A percentile compares a stretch with the other conserved stretches of the same genome.
These are phyloP conservation scores for Callaeas wilsoni DNA, from an alignment of 2,113 vertebrate species.

Conservation along the genomic window DNA sequence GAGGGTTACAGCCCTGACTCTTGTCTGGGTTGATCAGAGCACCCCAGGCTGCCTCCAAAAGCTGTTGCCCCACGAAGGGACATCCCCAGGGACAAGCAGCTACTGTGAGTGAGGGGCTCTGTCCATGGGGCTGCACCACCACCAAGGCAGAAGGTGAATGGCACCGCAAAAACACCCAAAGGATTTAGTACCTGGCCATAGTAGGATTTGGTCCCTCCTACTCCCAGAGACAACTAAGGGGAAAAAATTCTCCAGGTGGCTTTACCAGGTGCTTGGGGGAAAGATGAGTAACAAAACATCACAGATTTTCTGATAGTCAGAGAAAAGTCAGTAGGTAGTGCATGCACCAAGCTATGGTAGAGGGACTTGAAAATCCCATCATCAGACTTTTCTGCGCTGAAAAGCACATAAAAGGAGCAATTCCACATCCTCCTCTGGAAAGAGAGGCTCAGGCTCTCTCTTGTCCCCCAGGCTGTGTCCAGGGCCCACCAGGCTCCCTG, in stretches of 20 bases:
- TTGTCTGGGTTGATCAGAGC: background rate
- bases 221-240: background rate
- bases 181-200: accelerated
- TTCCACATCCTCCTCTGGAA: background rate
- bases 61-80: background rate
- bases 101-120: background rate
- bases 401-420: background rate
- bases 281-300: background rate
- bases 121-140: background rate
- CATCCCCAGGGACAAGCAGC: background rate
- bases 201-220: background rate
- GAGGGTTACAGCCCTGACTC: background rate
- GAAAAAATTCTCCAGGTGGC: background rate
- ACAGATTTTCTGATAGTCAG: background rate
- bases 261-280: background rate
- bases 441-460: background rate
- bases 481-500: background rate
- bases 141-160: background rate
- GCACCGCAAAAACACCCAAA: background rate
- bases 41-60: background rate
- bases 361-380: background rate
- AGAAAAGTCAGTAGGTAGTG: background rate
- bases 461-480: accelerated
- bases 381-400: background rate
- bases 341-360: accelerated